phyloP scores from a whole-genome alignment of 1,140 invertebrate genomes.

The Linepithema humile region DNA sequence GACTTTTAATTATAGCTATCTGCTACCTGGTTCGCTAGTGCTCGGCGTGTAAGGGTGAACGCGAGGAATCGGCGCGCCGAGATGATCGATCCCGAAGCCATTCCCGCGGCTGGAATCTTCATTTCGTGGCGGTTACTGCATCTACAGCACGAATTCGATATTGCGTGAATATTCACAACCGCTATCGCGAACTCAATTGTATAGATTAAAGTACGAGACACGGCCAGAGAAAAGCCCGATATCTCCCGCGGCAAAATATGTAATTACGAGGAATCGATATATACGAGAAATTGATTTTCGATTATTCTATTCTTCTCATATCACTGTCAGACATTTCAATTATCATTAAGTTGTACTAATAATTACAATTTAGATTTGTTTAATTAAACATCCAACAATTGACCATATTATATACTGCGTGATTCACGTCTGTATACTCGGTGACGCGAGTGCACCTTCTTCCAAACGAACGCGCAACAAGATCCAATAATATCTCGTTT shows the following conservation, averaged over 20 bases:
- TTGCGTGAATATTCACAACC: conserved; percentile 44
- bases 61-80: conserved; percentile 34
- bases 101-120: conserved; percentile 43
- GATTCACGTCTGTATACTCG: not conserved
- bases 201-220: conserved; percentile 25
- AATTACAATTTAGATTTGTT: not conserved
- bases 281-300: not conserved
- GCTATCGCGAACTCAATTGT: conserved; percentile 16
- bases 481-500: not conserved
- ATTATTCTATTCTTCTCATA: conserved; percentile 19
- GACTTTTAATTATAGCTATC: conserved; percentile 80
- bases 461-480: not conserved
- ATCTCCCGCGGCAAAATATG: conserved; percentile 1
- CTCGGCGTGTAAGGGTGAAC: conserved; percentile 30
- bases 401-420: not conserved
- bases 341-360: not conserved
- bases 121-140: conserved; percentile 31
- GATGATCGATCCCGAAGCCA: conserved; percentile 55
- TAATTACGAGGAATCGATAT: conserved; percentile 19
- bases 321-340: not conserved
- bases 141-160: conserved; percentile 40
- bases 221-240: not conserved
- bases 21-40: conserved; percentile 10
- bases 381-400: not conserved
- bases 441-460: too few species aligned